Conservation (phyloP, 2,888 invertebrate genomes). For the Leptopilina drosophilae region DNA sequence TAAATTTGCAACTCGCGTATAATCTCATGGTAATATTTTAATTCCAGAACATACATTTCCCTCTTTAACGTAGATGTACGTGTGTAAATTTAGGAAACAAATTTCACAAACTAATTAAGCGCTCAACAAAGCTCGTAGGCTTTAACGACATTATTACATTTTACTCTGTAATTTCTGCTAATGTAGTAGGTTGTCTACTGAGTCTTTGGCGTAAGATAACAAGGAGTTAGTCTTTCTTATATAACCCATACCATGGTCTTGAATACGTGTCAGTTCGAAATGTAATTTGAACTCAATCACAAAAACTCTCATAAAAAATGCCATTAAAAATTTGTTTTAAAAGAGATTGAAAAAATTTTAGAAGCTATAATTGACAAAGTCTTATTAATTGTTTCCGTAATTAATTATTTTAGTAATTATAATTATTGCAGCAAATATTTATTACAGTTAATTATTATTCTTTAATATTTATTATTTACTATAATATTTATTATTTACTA, state of each 20-base stretch:
- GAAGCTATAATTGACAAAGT: too few species aligned
- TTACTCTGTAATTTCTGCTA: conserved; percentile 4
- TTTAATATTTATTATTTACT: too few species aligned
- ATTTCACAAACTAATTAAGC: conserved; percentile 12
- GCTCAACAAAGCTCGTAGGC: conserved; percentile 8
- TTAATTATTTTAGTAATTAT: too few species aligned
- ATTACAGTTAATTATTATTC: too few species aligned
- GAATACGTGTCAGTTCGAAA: not conserved
- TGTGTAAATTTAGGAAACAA: not conserved
- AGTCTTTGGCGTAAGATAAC: not conserved
- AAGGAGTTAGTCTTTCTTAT: not conserved
- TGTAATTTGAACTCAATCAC: not conserved
- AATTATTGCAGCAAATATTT: too few species aligned
- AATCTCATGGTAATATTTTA: not conserved
- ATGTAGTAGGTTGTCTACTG: not conserved
- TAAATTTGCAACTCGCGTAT: not conserved
- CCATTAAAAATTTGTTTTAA: too few species aligned
- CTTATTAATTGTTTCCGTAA: too few species aligned
- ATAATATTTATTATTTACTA: too few species aligned
- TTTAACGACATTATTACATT: conserved; percentile 4
- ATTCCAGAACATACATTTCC: not conserved
- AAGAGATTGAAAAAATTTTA: too few species aligned
- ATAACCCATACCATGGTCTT: not conserved
- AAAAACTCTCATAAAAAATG: too few species aligned
- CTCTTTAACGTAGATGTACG: not conserved